Conservation (phyloP, 2,797 vertebrate genomes). For the Sandelia bainsii region DNA sequence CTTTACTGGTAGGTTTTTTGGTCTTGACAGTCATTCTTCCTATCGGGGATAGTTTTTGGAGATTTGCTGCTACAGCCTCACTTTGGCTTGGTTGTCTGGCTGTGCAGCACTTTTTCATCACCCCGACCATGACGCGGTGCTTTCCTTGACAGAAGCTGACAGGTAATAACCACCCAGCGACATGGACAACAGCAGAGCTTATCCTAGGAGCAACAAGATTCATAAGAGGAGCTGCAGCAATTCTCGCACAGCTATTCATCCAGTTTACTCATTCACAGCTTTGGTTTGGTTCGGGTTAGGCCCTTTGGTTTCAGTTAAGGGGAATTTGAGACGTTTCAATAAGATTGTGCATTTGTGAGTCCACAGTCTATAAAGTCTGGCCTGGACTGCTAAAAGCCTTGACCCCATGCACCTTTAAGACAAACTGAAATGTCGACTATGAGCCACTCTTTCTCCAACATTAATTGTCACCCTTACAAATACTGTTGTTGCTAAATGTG, state of each 20-base stretch:
- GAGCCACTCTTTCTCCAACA: background rate
- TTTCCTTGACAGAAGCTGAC: constrained; percentile 35
- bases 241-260: background rate
- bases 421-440: background rate
- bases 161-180: constrained; percentile 30
- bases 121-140: constrained; percentile 23
- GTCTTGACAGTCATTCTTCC: constrained; percentile 13
- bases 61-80: too few species aligned
- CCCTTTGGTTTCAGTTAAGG: too few species aligned
- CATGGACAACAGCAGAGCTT: background rate
- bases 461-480: background rate
- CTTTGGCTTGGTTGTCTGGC: constrained; percentile 36
- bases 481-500: background rate
- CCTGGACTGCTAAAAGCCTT: too few species aligned
- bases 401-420: too few species aligned
- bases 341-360: too few species aligned
- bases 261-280: background rate
- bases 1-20: background rate
- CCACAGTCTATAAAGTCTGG: too few species aligned
- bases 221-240: constrained; percentile 2
- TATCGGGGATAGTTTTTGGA: constrained; percentile 1
- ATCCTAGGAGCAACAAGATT: constrained; percentile 28
- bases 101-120: constrained; percentile 30
- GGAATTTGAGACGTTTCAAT: too few species aligned
- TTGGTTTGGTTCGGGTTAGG: background rate